These are phyloP conservation scores for Chelonia mydas DNA, from an alignment of 2,797 vertebrate genomes.

Conservation along the genomic window DNA sequence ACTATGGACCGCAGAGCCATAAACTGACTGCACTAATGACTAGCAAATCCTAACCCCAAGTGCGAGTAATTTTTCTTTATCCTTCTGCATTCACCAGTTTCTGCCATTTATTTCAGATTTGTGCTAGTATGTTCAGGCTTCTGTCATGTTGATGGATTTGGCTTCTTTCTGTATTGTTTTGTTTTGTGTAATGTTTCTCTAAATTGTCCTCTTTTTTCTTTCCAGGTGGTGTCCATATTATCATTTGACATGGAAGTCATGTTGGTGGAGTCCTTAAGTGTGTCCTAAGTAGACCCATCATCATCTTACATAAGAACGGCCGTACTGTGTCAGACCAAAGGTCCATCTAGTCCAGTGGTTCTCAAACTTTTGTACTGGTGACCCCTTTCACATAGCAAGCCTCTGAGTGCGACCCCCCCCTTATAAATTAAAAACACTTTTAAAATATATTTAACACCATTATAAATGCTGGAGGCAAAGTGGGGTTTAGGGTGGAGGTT, in stretches of 20 bases:
- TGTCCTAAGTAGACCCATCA: background rate
- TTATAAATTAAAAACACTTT: too few species aligned
- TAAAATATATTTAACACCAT: too few species aligned
- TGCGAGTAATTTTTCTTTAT: background rate
- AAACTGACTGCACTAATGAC: background rate
- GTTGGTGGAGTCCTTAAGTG: background rate
- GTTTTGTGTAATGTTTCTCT: background rate
- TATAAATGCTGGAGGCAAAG: too few species aligned
- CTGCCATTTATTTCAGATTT: background rate
- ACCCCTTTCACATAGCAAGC: too few species aligned
- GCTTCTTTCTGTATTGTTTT: background rate
- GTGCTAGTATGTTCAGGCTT: background rate
- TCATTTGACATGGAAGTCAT: background rate
- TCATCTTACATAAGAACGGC: too few species aligned
- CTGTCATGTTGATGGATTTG: background rate
- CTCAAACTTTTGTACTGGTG: too few species aligned
- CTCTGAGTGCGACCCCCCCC: too few species aligned
- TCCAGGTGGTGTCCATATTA: background rate
- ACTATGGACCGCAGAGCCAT: background rate
- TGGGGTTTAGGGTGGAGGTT: too few species aligned
- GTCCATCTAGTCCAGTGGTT: too few species aligned
- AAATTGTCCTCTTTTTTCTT: background rate
- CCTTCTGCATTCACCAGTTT: background rate
- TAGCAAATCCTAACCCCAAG: background rate
- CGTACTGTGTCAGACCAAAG: too few species aligned